Evolutionary conservation across 2,113 vertebrate species (phyloP).

Genomic region (Eulacestoma nigropectus): DNA sequence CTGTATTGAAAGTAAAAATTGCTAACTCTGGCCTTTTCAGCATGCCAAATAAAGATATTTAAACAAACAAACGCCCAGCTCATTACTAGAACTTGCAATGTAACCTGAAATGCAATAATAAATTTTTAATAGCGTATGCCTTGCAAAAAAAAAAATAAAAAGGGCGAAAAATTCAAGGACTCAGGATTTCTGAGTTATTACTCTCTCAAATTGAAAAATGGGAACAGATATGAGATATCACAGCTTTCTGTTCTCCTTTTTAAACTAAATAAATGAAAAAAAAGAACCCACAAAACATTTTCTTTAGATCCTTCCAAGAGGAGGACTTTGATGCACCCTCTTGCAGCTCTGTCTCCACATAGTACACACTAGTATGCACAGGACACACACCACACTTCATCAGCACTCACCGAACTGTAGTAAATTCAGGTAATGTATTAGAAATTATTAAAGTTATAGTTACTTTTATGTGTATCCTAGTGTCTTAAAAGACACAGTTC

Average conservation of each 20-base stretch:
- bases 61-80: background rate
- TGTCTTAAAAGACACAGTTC: background rate
- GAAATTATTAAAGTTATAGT: background rate
- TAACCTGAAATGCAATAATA: background rate
- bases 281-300: background rate
- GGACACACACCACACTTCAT: background rate
- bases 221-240: background rate
- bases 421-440: background rate
- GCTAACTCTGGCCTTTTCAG: background rate
- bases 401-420: background rate
- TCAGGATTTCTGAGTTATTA: background rate
- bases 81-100: background rate
- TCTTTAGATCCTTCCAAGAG: background rate
- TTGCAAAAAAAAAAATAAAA: background rate
- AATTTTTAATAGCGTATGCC: background rate
- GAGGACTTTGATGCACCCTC: background rate
- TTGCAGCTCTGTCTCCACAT: background rate
- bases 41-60: background rate
- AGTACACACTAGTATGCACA: background rate
- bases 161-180: background rate
- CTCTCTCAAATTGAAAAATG: background rate
- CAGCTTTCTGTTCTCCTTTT: background rate
- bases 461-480: background rate
- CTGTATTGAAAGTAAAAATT: background rate
- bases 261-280: background rate